Evolutionary conservation across 2,113 vertebrate species (phyloP).

Genomic region (Eurypyga helias): DNA sequence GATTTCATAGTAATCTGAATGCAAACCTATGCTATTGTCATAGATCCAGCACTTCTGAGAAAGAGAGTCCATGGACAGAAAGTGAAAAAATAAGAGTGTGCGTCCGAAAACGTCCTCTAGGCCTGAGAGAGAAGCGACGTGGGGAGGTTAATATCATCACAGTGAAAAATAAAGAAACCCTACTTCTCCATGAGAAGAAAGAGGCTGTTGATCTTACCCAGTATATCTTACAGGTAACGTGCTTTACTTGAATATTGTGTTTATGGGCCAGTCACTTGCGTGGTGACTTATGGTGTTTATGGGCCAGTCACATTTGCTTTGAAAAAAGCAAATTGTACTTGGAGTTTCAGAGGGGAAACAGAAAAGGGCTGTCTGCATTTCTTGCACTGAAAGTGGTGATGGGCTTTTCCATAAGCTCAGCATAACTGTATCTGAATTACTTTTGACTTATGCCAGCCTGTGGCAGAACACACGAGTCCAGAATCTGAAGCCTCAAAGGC

Average conservation of each 20-base stretch:
- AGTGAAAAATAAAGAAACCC: conserved; percentile 79
- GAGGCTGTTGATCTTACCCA: conserved; percentile 90
- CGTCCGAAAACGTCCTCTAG: conserved; percentile 88
- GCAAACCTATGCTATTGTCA: not conserved
- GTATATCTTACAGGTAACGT: conserved; percentile 87
- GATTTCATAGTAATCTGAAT: not conserved
- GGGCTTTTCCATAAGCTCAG: not conserved
- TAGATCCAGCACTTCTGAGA: conserved; percentile 70
- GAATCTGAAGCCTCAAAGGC: not conserved
- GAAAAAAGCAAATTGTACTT: not conserved
- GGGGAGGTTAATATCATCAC: conserved; percentile 86
- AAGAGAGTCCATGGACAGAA: conserved; percentile 74
- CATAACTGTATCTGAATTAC: not conserved
- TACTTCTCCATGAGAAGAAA: conserved; percentile 88
- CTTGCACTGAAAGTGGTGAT: not conserved
- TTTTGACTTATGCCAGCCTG: not conserved
- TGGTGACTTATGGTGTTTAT: not conserved
- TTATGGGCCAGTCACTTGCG: not conserved
- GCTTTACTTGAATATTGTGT: not conserved
- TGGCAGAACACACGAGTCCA: not conserved
- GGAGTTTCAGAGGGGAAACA: not conserved
- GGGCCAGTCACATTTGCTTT: not conserved
- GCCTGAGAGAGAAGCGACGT: conserved; percentile 76
- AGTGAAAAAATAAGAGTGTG: conserved; percentile 88
- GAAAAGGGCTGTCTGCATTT: not conserved